Conservation (phyloP, 2,888 invertebrate genomes). For the Plutella xylostella region DNA sequence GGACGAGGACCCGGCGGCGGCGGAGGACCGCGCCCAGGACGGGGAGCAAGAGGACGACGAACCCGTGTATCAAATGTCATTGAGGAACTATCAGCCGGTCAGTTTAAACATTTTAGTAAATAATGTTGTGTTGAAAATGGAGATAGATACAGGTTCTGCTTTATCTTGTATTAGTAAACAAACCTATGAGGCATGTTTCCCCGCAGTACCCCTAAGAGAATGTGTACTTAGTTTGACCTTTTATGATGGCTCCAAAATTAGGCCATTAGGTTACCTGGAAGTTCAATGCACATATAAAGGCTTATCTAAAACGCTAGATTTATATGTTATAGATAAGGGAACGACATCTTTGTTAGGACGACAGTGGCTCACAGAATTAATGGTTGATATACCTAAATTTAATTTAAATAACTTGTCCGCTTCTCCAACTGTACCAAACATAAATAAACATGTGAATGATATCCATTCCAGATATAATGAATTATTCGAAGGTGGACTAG, state of each 20-base stretch:
- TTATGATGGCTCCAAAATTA: background rate
- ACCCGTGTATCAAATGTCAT: slow-evolving; percentile 12
- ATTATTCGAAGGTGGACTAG: no score
- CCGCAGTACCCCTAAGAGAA: background rate
- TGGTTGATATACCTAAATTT: background rate
- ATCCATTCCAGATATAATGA: background rate
- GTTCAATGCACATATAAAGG: background rate
- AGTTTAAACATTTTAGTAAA: no score
- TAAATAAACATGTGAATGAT: background rate
- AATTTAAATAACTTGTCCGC: background rate
- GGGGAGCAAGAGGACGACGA: no score
- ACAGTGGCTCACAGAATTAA: background rate
- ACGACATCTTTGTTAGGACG: background rate
- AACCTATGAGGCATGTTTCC: background rate
- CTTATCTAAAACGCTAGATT: background rate
- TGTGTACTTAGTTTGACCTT: background rate
- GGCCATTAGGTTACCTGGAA: background rate
- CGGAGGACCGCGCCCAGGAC: no score
- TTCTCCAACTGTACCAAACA: background rate
- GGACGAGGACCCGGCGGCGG: no score
- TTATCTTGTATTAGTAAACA: slow-evolving; percentile 7
- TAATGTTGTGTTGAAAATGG: slow-evolving; percentile 16
- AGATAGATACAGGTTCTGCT: slow-evolving; percentile 21
- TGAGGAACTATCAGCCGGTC: slow-evolving; percentile 17
- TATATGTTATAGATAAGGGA: background rate